Percentiles rank a stretch among this genome's conserved stretches.
Conservation (phyloP, 2,888 invertebrate genomes). For the Tanypteryx hageni region DNA sequence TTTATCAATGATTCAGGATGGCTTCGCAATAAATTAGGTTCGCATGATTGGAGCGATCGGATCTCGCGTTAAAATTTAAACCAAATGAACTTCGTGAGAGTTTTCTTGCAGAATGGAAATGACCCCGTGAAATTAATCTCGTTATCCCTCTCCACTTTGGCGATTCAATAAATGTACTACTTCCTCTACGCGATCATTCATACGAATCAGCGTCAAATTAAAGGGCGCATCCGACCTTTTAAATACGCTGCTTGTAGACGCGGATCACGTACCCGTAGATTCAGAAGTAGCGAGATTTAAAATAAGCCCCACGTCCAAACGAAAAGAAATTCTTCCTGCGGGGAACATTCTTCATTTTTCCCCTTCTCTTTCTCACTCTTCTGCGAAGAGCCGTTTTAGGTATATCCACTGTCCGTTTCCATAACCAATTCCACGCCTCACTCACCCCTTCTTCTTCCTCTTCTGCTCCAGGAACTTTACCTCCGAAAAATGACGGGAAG, state of each 20-base stretch:
- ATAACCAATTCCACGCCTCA: background rate
- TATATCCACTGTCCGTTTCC: background rate
- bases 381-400: background rate
- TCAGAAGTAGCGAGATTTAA: constrained; percentile 26
- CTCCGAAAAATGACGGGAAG: background rate
- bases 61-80: constrained; percentile 1
- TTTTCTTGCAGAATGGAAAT: background rate
- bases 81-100: background rate
- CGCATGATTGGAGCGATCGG: background rate
- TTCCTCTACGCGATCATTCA: constrained; percentile 12
- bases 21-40: background rate
- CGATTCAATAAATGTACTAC: constrained; percentile 2
- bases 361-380: background rate
- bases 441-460: background rate
- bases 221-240: background rate
- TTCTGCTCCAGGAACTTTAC: background rate
- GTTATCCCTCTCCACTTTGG: background rate
- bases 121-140: constrained; percentile 17
- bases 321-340: constrained; percentile 13
- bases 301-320: constrained; percentile 2
- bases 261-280: background rate
- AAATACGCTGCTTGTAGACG: background rate
- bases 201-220: constrained; percentile 28
- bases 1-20: background rate
- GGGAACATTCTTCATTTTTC: background rate